Conservation (phyloP, 2,888 invertebrate genomes). For the Plagiodera versicolora region DNA sequence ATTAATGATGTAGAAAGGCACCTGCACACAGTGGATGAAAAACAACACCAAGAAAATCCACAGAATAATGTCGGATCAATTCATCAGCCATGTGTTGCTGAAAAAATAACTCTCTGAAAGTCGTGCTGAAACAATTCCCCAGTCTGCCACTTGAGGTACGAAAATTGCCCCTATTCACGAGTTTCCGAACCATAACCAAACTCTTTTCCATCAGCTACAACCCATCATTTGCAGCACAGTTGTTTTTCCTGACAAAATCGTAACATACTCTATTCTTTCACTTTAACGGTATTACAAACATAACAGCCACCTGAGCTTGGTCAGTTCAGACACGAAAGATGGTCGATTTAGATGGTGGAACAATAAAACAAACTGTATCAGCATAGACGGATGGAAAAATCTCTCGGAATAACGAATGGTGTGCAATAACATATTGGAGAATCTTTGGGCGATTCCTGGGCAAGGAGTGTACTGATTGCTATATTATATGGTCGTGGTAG, state of each 20-base stretch:
- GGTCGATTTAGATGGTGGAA: constrained; percentile 12
- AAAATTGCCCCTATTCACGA: too few species aligned
- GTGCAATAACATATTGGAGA: constrained; percentile 13
- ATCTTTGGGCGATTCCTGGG: constrained; percentile 19
- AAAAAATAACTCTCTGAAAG: too few species aligned
- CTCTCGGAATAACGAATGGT: background rate
- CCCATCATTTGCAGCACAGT: background rate
- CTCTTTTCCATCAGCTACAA: background rate
- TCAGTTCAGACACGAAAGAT: constrained; percentile 4
- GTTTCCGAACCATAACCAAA: background rate
- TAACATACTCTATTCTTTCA: background rate
- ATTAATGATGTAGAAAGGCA: too few species aligned
- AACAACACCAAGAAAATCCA: too few species aligned
- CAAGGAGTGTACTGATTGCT: constrained; percentile 24
- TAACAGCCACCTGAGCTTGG: constrained; percentile 5
- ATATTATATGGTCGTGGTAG: constrained; percentile 11
- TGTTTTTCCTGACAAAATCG: background rate
- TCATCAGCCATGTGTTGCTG: too few species aligned
- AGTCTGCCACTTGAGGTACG: too few species aligned
- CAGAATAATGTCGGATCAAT: too few species aligned
- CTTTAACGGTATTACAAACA: constrained; percentile 7
- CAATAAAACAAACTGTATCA: constrained; percentile 5
- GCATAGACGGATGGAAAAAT: constrained; percentile 11
- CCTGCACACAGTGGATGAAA: too few species aligned
- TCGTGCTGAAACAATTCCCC: too few species aligned